Evolutionary conservation across 2,797 vertebrate species (phyloP).

Genomic region (Jordanella pulchra): DNA sequence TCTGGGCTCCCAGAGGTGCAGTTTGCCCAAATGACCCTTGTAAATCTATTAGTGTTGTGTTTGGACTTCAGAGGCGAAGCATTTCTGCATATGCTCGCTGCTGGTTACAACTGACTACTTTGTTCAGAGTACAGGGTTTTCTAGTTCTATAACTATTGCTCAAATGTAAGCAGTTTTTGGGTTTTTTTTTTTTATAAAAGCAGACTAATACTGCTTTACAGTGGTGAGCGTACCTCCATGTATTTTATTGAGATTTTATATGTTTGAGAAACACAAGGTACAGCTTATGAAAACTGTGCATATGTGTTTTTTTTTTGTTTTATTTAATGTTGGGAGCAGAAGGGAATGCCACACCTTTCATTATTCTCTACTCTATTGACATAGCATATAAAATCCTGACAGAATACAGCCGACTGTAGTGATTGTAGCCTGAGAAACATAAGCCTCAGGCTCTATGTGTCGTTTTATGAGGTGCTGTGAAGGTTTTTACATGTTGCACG

Average conservation of each 20-base stretch:
- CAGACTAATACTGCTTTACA: background rate
- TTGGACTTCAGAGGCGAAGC: conserved; percentile 60
- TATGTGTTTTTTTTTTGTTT: too few relatives aligned
- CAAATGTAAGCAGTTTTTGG: background rate
- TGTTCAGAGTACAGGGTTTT: conserved; percentile 22
- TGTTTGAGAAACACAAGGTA: background rate
- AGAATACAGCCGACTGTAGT: too few relatives aligned
- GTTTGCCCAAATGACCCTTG: conserved; percentile 66
- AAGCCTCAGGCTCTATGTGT: background rate
- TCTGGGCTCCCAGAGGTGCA: conserved; percentile 55
- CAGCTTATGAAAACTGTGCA: background rate
- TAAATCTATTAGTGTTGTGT: conserved; percentile 70
- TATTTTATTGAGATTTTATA: conserved; percentile 7
- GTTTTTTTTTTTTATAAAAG: background rate
- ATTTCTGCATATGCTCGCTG: conserved; percentile 61
- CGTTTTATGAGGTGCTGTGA: background rate
- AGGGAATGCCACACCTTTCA: background rate
- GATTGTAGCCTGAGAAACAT: background rate
- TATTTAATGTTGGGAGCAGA: too few relatives aligned
- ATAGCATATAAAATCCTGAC: too few relatives aligned
- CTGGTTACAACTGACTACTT: conserved; percentile 39
- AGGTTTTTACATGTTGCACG: background rate
- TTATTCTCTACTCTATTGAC: too few relatives aligned
- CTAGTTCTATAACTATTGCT: background rate
- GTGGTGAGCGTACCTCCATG: background rate